A percentile compares a stretch with the other conserved stretches of the same genome.
These are phyloP conservation scores for Rattus norvegicus DNA, from an alignment of 2,113 vertebrate genomes.

Conservation along the genomic window DNA sequence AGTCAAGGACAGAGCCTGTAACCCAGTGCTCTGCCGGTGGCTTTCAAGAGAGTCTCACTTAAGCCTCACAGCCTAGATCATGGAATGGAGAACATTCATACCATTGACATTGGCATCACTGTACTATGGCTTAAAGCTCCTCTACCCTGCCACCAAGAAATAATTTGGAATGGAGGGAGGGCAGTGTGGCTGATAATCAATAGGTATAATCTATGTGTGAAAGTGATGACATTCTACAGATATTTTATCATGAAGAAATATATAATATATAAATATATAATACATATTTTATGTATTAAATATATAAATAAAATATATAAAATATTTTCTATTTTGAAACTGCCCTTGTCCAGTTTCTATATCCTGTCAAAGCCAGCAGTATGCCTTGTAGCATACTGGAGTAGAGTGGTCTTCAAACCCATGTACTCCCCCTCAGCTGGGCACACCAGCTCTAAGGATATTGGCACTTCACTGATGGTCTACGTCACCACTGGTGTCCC, in stretches of 20 bases:
- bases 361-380: background rate
- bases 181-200: no score
- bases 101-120: rapidly evolving
- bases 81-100: no score
- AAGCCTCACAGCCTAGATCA: no score
- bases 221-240: background rate
- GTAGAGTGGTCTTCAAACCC: background rate
- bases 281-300: no score
- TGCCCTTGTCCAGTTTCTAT: background rate
- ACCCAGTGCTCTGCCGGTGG: background rate
- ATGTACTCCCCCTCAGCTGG: background rate
- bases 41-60: background rate
- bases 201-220: background rate
- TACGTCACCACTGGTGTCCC: rapidly evolving
- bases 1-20: background rate
- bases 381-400: rapidly evolving
- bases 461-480: background rate
- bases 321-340: background rate
- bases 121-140: background rate
- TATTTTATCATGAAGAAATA: background rate
- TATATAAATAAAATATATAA: background rate
- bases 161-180: background rate
- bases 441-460: background rate
- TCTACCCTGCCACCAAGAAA: background rate
- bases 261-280: background rate